Percentiles rank a stretch among this genome's conserved stretches.
Conservation (phyloP, 2,888 invertebrate genomes). For the Chorisops tibialis region DNA sequence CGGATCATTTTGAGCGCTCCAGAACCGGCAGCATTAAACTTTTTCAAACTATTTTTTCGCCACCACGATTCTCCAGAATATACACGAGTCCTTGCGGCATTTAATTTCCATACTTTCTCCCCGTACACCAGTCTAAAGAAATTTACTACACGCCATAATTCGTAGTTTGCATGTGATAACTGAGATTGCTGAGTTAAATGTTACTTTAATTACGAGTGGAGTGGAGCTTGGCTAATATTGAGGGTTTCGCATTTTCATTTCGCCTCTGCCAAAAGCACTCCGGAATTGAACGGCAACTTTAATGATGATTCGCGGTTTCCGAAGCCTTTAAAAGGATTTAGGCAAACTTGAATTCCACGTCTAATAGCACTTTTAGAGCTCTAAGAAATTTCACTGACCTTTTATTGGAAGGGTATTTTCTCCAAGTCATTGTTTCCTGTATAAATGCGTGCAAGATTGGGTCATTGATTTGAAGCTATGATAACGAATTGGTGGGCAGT, state of each 20-base stretch:
- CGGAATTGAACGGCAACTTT: slow-evolving; percentile 16
- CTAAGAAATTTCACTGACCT: neutral
- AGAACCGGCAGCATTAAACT: neutral
- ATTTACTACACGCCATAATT: slow-evolving; percentile 27
- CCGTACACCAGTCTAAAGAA: slow-evolving; percentile 5
- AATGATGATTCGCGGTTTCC: slow-evolving; percentile 23
- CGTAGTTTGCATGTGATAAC: slow-evolving; percentile 31
- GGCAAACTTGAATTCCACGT: slow-evolving; percentile 1
- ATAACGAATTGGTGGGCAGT: too few species aligned
- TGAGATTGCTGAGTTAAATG: slow-evolving; percentile 29
- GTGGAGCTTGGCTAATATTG: too few species aligned
- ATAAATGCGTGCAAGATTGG: slow-evolving; percentile 5
- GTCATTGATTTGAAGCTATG: neutral
- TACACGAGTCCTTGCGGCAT: neutral
- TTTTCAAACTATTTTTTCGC: neutral
- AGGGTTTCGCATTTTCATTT: too few species aligned
- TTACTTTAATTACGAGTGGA: slow-evolving; percentile 30
- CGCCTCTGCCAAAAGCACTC: too few species aligned
- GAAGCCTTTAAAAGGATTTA: slow-evolving; percentile 22
- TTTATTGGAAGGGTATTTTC: neutral
- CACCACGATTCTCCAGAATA: neutral
- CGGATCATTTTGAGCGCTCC: neutral
- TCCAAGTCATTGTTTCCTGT: slow-evolving; percentile 19
- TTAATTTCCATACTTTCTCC: slow-evolving; percentile 20
- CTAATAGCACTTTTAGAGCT: neutral